Evolutionary conservation across 2,797 vertebrate genomes (phyloP), one percentile per base, ranked within the genome.

Genomic region (Lutjanus argentimaculatus): DNA sequence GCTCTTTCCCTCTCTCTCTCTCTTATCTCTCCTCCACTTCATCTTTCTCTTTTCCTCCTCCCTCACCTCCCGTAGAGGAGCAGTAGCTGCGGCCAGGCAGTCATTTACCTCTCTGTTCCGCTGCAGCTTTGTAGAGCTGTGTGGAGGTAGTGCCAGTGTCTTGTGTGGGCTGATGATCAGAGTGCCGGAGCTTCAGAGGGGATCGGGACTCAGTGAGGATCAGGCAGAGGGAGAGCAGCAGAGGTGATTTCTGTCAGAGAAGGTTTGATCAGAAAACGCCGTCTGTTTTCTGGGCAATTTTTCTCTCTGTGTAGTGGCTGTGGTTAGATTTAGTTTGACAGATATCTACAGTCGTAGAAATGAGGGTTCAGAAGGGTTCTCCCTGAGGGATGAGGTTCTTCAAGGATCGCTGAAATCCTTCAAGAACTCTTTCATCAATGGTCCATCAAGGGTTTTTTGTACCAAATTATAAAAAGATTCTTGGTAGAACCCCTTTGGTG

Each of bases 121-220:
- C 36, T 22, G 70, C 59, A 74, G 67, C 59, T 88, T 66, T 73
- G 82, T 72, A 75, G 68, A 63, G 73, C 30, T n/a, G 52, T 83
- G 69, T 77, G 61, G 52, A 82, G 75, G 77, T 68, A 70, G 71
- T 63, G 82, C 79, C 61, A 25, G 55, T 79, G 72, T 88, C 72
- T 61, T 79, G 85, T 83, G 90, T 89, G 88, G 85, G 85, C 71
- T 77, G 80, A 85, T 80, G 80, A 91, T 89, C 87, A 79, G 61
- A 86, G 73, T 43, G 67, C 66, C 36, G 52, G 67, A 63, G 80
- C 65, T 81, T 75, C 79, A 83, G 83, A 85, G 58, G 67, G 66
- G 73, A 74, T 48, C 7, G 36, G 56, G 72, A 69, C 65, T 82
- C 66, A 45, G 77, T 19, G 48, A 76, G 79, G 79, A 85, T 82